These are phyloP conservation scores for Chrysolina americana DNA, from an alignment of 2,888 invertebrate genomes.

Conservation along the genomic window DNA sequence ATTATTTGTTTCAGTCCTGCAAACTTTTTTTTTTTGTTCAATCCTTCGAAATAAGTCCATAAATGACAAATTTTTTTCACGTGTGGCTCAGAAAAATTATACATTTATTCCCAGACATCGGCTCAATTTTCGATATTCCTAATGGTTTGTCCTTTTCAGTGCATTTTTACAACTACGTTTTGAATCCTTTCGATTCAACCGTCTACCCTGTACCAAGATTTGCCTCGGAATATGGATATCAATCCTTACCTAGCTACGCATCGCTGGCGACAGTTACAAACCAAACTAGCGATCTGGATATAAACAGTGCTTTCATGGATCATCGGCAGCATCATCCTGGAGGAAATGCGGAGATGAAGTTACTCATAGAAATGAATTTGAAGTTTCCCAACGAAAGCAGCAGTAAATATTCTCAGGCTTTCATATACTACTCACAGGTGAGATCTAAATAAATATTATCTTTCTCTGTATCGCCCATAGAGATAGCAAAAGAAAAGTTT, in stretches of 20 bases:
- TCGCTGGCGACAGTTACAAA: conserved; percentile 77
- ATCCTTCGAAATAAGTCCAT: too few species aligned
- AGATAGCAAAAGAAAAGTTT: too few species aligned
- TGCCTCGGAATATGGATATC: conserved; percentile 96
- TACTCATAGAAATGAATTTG: conserved; percentile 77
- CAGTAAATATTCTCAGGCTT: conserved; percentile 75
- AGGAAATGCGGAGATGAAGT: conserved; percentile 78
- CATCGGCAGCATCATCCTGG: conserved; percentile 91
- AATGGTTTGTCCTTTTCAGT: conserved; percentile 68
- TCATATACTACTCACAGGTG: conserved; percentile 90
- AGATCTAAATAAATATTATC: conserved; percentile 45
- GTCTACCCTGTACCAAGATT: conserved; percentile 89
- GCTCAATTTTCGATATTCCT: too few species aligned
- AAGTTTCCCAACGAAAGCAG: conserved; percentile 71
- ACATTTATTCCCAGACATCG: too few species aligned
- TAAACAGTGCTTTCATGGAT: conserved; percentile 75
- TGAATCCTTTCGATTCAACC: conserved; percentile 85
- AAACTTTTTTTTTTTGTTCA: too few species aligned
- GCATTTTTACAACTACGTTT: conserved; percentile 90
- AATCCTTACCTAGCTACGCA: conserved; percentile 85
- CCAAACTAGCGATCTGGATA: conserved; percentile 70
- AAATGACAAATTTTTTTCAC: too few species aligned
- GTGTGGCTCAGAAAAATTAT: too few species aligned
- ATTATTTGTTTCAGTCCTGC: too few species aligned
- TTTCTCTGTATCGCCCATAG: too few species aligned